A percentile compares a stretch with the other conserved stretches of the same genome.
Conservation (phyloP, 2,797 vertebrate genomes). For the Periophthalmus magnuspinnatus region DNA sequence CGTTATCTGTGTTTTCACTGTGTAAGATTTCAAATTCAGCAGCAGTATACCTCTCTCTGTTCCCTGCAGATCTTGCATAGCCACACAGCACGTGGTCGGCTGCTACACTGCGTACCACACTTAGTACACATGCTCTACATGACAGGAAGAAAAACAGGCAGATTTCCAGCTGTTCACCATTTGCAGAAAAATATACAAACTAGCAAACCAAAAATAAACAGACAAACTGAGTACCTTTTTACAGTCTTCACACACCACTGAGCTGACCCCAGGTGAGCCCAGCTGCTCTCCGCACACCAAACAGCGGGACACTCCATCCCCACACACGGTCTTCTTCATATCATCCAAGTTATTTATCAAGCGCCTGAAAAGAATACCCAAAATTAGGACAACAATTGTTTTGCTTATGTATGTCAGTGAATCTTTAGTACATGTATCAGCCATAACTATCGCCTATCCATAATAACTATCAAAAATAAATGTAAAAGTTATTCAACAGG, state of each 20-base stretch:
- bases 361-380: slow-evolving; percentile 73
- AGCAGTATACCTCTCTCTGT: slow-evolving; percentile 89
- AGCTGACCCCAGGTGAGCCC: slow-evolving; percentile 82
- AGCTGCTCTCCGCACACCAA: slow-evolving; percentile 94
- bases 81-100: slow-evolving; percentile 87
- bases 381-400: not conserved
- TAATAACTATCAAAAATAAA: not conserved
- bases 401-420: not conserved
- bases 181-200: slow-evolving; percentile 8
- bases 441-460: not conserved
- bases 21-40: not conserved
- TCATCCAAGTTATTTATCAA: slow-evolving; percentile 92
- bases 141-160: slow-evolving; percentile 36
- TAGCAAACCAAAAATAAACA: slow-evolving; percentile 8
- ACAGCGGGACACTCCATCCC: slow-evolving; percentile 92
- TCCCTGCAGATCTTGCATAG: slow-evolving; percentile 98
- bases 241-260: slow-evolving; percentile 97
- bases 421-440: not conserved
- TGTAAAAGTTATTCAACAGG: not conserved
- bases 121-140: slow-evolving; percentile 92
- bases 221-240: slow-evolving; percentile 85
- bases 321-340: slow-evolving; percentile 91
- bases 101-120: slow-evolving; percentile 89
- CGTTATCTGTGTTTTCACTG: not conserved
- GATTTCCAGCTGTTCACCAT: slow-evolving; percentile 17